Evolutionary conservation across 2,797 vertebrate species (phyloP).

Genomic region (Apodemus agrarius): DNA sequence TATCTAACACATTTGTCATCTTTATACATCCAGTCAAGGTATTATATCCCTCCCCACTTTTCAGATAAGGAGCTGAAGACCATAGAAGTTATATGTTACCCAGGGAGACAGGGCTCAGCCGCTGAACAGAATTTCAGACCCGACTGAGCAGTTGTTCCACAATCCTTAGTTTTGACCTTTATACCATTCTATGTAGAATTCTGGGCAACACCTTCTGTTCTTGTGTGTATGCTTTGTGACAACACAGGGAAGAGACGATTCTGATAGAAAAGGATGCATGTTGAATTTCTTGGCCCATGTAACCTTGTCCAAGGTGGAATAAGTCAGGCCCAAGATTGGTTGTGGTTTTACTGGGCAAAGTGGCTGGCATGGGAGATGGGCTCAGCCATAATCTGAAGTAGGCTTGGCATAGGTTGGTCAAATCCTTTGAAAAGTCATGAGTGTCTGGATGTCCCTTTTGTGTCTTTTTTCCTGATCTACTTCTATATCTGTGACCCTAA

Average conservation of each 20-base stretch:
- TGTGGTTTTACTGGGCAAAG: background rate
- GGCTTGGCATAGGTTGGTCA: background rate
- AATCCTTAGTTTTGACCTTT: background rate
- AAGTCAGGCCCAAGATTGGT: background rate
- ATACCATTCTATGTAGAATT: background rate
- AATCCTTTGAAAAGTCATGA: background rate
- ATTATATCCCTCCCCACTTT: background rate
- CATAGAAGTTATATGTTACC: background rate
- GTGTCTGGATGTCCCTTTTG: background rate
- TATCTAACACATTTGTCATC: background rate
- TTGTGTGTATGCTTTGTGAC: background rate
- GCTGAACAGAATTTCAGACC: background rate
- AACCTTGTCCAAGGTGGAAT: background rate
- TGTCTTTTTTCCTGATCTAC: background rate
- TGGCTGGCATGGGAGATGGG: accelerated
- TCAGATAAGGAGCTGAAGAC: background rate
- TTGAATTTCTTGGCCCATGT: background rate
- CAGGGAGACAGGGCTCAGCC: background rate
- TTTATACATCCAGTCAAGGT: background rate
- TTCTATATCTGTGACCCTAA: background rate
- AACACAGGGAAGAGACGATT: background rate
- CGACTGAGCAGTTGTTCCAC: background rate
- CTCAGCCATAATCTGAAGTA: background rate
- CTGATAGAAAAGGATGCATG: accelerated
- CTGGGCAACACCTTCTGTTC: background rate